These are phyloP conservation scores for Thymelicus acteon DNA, from an alignment of 2,888 invertebrate genomes.

Conservation along the genomic window DNA sequence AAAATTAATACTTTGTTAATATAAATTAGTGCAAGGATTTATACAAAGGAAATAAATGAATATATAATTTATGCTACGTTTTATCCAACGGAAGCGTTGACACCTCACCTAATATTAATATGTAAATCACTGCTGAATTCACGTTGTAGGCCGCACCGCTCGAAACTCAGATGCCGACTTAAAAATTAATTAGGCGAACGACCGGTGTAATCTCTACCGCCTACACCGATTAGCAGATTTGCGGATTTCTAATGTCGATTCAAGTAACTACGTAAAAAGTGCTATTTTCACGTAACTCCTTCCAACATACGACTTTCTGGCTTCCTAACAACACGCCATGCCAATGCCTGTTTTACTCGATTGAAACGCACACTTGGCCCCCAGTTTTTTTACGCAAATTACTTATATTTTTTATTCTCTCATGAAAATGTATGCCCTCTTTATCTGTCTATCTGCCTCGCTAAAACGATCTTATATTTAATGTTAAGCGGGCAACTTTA, in stretches of 20 bases:
- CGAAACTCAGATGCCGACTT: slow-evolving; percentile 74
- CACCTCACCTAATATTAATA: slow-evolving; percentile 48
- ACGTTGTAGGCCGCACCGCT: slow-evolving; percentile 65
- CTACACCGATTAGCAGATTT: slow-evolving; percentile 66
- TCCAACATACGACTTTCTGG: slow-evolving; percentile 56
- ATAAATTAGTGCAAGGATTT: no score
- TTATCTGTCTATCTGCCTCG: slow-evolving; percentile 73
- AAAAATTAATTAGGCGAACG: slow-evolving; percentile 85
- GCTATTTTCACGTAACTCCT: slow-evolving; percentile 53
- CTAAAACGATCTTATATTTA: slow-evolving; percentile 77
- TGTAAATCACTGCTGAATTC: slow-evolving; percentile 71
- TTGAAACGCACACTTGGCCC: slow-evolving; percentile 65
- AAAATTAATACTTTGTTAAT: no score
- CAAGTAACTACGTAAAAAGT: slow-evolving; percentile 55
- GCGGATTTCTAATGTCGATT: slow-evolving; percentile 65
- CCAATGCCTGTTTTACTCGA: slow-evolving; percentile 65
- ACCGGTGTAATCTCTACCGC: slow-evolving; percentile 80
- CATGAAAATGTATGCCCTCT: slow-evolving; percentile 74
- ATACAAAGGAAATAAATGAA: no score
- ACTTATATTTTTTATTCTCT: slow-evolving; percentile 67
- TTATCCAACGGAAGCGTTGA: slow-evolving; percentile 23
- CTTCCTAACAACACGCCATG: slow-evolving; percentile 51
- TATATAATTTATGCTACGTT: neutral
- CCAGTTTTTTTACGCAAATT: slow-evolving; percentile 64
- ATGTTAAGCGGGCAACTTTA: slow-evolving; percentile 72